Conservation (phyloP, 1,140 invertebrate species). For the Acromyrmex heyeri region DNA sequence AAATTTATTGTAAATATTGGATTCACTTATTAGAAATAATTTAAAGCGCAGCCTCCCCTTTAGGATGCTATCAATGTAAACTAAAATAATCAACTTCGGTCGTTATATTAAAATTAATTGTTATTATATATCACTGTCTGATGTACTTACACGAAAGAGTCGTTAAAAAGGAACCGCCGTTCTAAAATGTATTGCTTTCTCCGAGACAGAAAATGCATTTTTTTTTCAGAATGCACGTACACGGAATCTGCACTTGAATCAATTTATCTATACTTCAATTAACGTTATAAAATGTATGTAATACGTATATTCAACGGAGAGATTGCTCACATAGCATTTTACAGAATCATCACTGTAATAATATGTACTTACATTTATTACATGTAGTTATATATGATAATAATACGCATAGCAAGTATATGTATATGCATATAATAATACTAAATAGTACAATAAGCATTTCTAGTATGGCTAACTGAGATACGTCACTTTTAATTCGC, state of each 20-base stretch:
- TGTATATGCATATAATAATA: conserved; percentile 62
- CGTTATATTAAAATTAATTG: conserved; percentile 27
- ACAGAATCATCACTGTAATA: conserved; percentile 64
- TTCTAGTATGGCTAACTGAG: conserved; percentile 42
- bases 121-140: conserved; percentile 4
- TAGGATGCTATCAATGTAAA: conserved; percentile 12
- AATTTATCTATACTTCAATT: conserved; percentile 51
- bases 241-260: conserved; percentile 24
- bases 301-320: conserved; percentile 49
- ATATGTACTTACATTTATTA: conserved; percentile 72
- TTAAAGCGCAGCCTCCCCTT: background rate
- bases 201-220: conserved; percentile 9
- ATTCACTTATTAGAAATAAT: conserved; percentile 19
- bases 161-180: background rate
- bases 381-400: conserved; percentile 60
- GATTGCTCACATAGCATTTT: conserved; percentile 66
- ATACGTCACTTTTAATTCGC: conserved; percentile 47
- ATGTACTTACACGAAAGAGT: background rate
- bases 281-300: conserved; percentile 72
- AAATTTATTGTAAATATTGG: conserved; percentile 7
- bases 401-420: conserved; percentile 45
- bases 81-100: conserved; percentile 20
- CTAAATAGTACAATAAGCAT: conserved; percentile 67
- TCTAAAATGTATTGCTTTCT: conserved; percentile 27
- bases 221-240: background rate